Evolutionary conservation across 1,140 invertebrate genomes (phyloP).

Genomic region (Hetaerina americana): DNA sequence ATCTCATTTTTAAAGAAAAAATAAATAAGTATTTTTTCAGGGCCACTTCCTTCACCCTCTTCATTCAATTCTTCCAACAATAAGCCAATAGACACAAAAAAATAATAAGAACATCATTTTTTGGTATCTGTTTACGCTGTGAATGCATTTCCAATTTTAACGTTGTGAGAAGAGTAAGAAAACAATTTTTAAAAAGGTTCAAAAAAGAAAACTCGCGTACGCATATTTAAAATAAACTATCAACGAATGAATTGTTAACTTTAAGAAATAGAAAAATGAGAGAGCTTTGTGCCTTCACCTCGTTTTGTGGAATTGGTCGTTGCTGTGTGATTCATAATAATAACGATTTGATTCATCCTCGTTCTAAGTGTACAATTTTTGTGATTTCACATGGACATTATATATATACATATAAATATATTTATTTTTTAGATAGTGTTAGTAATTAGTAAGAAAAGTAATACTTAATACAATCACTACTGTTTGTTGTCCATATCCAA

Average conservation of each 20-base stretch:
- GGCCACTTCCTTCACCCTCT: background rate
- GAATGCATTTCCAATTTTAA: background rate
- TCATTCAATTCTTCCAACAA: background rate
- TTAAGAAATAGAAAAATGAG: slow-evolving; percentile 1
- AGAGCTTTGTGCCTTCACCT: background rate
- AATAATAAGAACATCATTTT: background rate
- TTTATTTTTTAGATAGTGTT: slow-evolving; percentile 1
- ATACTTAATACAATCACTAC: background rate
- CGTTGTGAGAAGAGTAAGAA: background rate
- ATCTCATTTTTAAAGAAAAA: background rate
- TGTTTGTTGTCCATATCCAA: background rate
- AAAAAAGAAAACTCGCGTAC: background rate
- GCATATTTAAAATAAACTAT: background rate
- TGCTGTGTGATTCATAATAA: too few relatives aligned
- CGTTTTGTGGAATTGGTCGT: background rate
- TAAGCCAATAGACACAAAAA: background rate
- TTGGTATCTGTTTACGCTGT: background rate
- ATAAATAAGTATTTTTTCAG: background rate
- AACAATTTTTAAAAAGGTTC: background rate
- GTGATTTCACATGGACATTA: background rate
- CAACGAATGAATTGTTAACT: background rate
- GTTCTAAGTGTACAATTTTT: background rate
- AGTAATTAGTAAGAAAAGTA: background rate
- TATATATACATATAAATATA: slow-evolving; percentile 1
- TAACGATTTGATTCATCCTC: background rate